These are phyloP conservation scores for Lepidothrix coronata DNA, from an alignment of 2,113 vertebrate species.

Conservation along the genomic window DNA sequence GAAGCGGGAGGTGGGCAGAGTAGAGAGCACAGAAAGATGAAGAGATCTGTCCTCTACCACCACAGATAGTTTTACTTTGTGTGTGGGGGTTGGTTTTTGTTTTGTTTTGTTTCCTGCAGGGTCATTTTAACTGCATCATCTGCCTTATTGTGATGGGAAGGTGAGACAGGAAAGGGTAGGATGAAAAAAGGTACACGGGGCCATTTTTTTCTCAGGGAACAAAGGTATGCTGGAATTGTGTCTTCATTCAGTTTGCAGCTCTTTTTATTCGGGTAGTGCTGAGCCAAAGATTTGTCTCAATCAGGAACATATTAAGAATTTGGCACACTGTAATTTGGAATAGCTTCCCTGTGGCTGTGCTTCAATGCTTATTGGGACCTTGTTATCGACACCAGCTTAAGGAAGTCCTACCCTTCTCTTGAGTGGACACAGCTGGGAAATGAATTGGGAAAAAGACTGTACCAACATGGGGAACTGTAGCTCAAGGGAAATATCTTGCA, in stretches of 20 bases:
- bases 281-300: slow-evolving; percentile 9
- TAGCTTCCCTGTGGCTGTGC: background rate
- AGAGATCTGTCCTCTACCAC: background rate
- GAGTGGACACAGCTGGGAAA: background rate
- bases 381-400: background rate
- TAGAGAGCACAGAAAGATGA: background rate
- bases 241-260: background rate
- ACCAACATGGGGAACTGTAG: background rate
- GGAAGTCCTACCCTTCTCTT: background rate
- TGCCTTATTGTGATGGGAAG: background rate
- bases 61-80: background rate
- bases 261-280: background rate
- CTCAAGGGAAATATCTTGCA: background rate
- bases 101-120: background rate
- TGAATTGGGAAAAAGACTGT: background rate
- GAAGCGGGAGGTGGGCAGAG: background rate
- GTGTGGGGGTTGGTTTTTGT: accelerated
- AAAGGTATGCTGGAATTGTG: background rate
- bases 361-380: background rate
- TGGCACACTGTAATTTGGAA: background rate
- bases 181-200: background rate
- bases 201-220: background rate
- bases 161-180: background rate
- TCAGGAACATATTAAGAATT: slow-evolving; percentile 13
- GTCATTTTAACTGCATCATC: background rate